Evolutionary conservation across 2,888 invertebrate species (phyloP).

Genomic region (Saturnia pavonia): DNA sequence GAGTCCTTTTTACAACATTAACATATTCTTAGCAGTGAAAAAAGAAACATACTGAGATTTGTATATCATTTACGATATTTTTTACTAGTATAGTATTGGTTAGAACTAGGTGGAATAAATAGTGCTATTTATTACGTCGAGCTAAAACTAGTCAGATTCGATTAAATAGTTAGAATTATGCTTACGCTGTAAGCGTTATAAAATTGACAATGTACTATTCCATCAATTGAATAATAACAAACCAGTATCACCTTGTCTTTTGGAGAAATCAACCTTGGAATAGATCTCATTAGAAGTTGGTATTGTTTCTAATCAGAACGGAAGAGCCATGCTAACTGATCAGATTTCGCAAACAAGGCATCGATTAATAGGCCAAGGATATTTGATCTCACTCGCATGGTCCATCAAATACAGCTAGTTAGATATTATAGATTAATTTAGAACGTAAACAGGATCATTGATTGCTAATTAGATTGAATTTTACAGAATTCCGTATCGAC

Average conservation of each 20-base stretch:
- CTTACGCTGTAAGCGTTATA: not conserved
- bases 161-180: not conserved
- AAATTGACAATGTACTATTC: not conserved
- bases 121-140: not conserved
- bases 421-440: not conserved
- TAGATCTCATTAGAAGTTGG: slow-evolving; percentile 14
- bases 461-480: not conserved
- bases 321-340: slow-evolving; percentile 43
- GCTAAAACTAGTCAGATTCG: not conserved
- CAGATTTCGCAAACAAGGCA: slow-evolving; percentile 27
- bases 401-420: not conserved
- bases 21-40: not conserved
- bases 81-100: too few species aligned
- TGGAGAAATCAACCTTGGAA: slow-evolving; percentile 7
- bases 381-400: slow-evolving; percentile 26
- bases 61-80: too few species aligned
- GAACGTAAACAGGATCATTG: not conserved
- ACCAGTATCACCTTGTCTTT: not conserved
- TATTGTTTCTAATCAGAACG: slow-evolving; percentile 30
- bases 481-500: not conserved
- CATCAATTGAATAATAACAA: not conserved
- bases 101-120: too few species aligned
- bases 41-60: too few species aligned
- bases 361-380: slow-evolving; percentile 44
- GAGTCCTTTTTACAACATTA: not conserved